Evolutionary conservation across 1,140 invertebrate species (phyloP).

Genomic region (Micrasema longulum): DNA sequence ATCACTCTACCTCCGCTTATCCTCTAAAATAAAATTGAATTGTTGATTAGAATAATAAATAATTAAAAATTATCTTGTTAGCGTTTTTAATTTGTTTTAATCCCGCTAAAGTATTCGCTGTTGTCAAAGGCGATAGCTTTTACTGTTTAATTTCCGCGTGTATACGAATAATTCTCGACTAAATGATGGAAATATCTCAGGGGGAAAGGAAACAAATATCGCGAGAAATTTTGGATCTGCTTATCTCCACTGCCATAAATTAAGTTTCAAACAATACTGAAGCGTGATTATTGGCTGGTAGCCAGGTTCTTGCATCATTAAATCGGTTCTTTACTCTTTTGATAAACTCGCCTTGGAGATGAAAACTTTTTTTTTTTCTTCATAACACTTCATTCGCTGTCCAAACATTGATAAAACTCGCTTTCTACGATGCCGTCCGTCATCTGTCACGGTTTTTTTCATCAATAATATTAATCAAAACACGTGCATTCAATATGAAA

Average conservation of each 20-base stretch:
- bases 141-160: too few species aligned
- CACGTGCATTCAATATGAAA: too few species aligned
- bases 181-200: conserved; percentile 34
- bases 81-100: too few species aligned
- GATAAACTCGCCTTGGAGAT: conserved; percentile 26
- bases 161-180: too few species aligned
- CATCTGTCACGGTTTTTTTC: neutral
- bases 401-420: neutral
- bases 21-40: too few species aligned
- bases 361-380: conserved; percentile 3
- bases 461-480: neutral
- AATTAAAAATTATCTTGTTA: too few species aligned
- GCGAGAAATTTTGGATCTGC: conserved; percentile 5
- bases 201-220: conserved; percentile 12
- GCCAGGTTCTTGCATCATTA: conserved; percentile 40
- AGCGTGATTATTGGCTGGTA: conserved; percentile 25
- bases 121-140: too few species aligned
- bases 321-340: conserved; percentile 41
- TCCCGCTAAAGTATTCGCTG: too few species aligned
- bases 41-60: too few species aligned
- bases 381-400: neutral
- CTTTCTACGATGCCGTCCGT: neutral
- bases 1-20: too few species aligned
- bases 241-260: conserved; percentile 43
- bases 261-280: conserved; percentile 46